Conservation (phyloP, 2,888 invertebrate species). For the Ophonus ardosiacus region DNA sequence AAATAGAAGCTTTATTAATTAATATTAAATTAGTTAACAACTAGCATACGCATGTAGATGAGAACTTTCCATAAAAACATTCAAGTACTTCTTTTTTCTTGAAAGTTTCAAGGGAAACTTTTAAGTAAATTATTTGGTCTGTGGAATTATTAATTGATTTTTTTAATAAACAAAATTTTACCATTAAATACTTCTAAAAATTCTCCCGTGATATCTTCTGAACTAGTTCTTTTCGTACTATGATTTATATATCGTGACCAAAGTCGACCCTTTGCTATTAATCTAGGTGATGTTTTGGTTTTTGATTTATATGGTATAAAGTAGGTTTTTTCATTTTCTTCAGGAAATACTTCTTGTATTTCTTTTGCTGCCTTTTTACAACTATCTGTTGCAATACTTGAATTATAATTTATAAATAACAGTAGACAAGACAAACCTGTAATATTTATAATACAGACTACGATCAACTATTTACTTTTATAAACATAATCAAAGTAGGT, state of each 20-base stretch:
- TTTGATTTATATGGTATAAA: slow-evolving; percentile 31
- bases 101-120: too few species aligned
- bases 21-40: neutral
- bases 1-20: neutral
- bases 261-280: neutral
- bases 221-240: neutral
- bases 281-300: slow-evolving; percentile 4
- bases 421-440: neutral
- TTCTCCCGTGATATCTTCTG: neutral
- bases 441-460: neutral
- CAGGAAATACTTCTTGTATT: slow-evolving; percentile 31
- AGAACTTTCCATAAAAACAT: too few species aligned
- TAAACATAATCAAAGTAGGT: neutral
- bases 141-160: neutral
- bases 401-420: neutral
- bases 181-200: neutral
- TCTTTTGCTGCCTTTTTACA: neutral
- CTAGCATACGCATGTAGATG: neutral
- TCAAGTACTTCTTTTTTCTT: too few species aligned
- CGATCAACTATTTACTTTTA: neutral
- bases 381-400: neutral
- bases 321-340: slow-evolving; percentile 17
- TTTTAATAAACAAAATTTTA: neutral
- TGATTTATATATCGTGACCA: slow-evolving; percentile 20
- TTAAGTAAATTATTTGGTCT: too few species aligned